Evolutionary conservation across 2,888 invertebrate genomes (phyloP).

Genomic region (Machimus rusticus): DNA sequence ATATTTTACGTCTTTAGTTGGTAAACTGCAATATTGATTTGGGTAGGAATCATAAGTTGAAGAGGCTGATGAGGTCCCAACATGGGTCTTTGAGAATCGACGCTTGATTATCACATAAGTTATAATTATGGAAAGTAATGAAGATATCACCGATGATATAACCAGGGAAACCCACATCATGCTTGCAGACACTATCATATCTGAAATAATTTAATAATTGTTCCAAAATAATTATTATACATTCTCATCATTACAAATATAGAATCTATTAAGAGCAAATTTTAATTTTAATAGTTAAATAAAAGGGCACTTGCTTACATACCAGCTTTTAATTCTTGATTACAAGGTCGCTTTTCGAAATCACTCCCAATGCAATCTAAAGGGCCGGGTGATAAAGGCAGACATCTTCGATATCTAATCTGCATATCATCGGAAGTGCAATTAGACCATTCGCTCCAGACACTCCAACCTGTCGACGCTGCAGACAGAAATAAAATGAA

Average conservation of each 20-base stretch:
- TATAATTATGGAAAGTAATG: conserved; percentile 61
- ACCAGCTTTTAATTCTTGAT: conserved; percentile 51
- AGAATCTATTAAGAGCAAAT: too few relatives aligned
- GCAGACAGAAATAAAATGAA: conserved; percentile 47
- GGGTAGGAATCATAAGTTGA: conserved; percentile 84
- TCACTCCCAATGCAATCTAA: conserved; percentile 75
- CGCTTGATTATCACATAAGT: conserved; percentile 59
- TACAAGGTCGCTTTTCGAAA: conserved; percentile 73
- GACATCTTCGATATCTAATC: conserved; percentile 73
- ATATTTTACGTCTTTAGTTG: conserved; percentile 74
- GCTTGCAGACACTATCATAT: conserved; percentile 8
- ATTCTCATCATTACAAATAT: too few relatives aligned
- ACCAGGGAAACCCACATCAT: conserved; percentile 57
- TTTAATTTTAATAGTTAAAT: background rate
- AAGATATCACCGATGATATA: conserved; percentile 64
- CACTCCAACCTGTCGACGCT: conserved; percentile 77
- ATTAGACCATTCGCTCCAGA: conserved; percentile 76
- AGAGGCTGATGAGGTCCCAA: conserved; percentile 73
- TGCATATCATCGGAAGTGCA: conserved; percentile 74
- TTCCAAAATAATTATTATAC: background rate
- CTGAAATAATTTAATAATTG: background rate
- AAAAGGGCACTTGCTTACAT: background rate
- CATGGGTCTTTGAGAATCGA: conserved; percentile 50
- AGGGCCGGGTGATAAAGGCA: conserved; percentile 64
- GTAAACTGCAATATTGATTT: conserved; percentile 84